Base-by-base conservation (phyloP, 2,797 vertebrate genomes). In the Toxotes lorentzi region DNA sequence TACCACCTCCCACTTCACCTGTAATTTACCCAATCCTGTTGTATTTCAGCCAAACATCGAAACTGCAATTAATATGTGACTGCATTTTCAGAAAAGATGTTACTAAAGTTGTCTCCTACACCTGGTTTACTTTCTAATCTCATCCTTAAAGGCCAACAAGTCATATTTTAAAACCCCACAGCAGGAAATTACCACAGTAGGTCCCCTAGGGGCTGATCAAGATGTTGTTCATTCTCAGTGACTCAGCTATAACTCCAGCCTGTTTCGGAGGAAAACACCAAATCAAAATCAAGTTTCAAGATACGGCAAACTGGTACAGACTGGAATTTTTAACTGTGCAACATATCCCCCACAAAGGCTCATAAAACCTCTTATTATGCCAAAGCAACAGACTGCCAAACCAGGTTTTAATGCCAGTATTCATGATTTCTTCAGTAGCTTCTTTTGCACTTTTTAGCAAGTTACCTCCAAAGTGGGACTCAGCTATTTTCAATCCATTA, bases 1-100 rank as follows among this genome's bases (percentile, higher is more conserved):
- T 66, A 56, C 57, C 73, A 47, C 19, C 58, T 51, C 40, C 62
- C 40, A 72, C 38, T 38, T 74, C 56, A 45, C 47, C 54, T 77
- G 71, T 10, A 41, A 47, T 62, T 17, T 12, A 24, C 38, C 51
- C 38, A 50, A 9, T n/a, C 21, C 47, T n/a, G 4, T 27, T 30
- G 60, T 19, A 19, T 43, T 60, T 68, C 40, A 34, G 58, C 68
- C 45, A 56, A 27, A 48, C 23, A 48, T 14, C 35, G 23, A n/a
- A 47, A 11, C 30, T 35, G 53, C 11, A 41, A 41, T 2, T 41
- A 13, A 41, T 41, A 13, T 14, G 13, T 41, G 12, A 41, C 13
- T 41, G 13, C 35, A 32, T 41, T 19, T 48, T 34, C 40, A 1
- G 7, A 27, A 41, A 41, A 41, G 12, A 41, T 41, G 40, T 41